Percentiles rank a stretch among this genome's conserved stretches.
phyloP scores from a whole-genome alignment of 2,888 invertebrate genomes.

The Globia sparganii region DNA sequence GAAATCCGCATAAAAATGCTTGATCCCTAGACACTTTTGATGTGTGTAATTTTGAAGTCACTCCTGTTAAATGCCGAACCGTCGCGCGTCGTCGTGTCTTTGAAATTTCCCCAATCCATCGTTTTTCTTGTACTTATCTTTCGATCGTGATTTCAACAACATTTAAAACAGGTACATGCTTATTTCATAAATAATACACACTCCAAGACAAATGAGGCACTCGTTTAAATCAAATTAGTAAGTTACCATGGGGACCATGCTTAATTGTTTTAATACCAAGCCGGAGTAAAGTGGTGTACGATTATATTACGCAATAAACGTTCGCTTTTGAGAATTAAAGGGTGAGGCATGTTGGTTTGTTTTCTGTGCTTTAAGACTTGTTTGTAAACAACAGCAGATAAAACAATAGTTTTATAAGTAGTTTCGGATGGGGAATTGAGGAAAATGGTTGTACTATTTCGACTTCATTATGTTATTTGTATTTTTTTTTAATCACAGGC shows the following conservation, averaged over 20 bases:
- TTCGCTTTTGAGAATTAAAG: conserved; percentile 4
- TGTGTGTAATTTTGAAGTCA: too few species aligned
- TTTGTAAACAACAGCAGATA: background rate
- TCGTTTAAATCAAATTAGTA: conserved; percentile 53
- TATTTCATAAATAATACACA: background rate
- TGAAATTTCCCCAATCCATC: too few species aligned
- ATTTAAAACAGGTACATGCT: background rate
- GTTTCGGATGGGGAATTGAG: background rate
- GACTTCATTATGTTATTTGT: background rate
- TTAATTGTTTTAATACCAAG: conserved; percentile 27
- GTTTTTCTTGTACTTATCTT: too few species aligned
- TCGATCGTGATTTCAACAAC: background rate
- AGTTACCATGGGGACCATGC: conserved; percentile 18
- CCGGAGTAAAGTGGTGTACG: conserved; percentile 1
- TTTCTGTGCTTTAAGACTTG: background rate
- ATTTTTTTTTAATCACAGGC: background rate
- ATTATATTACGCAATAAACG: conserved; percentile 43
- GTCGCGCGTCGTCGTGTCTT: too few species aligned
- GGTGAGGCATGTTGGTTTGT: background rate
- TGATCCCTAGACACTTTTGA: too few species aligned
- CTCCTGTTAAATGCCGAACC: too few species aligned
- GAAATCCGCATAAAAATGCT: too few species aligned
- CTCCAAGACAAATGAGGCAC: conserved; percentile 10
- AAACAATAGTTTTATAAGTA: background rate
- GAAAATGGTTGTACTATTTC: background rate